A percentile compares a stretch with the other conserved stretches of the same genome.
Evolutionary conservation across 2,113 vertebrate genomes (phyloP).

Genomic region (Apeltes quadracus): DNA sequence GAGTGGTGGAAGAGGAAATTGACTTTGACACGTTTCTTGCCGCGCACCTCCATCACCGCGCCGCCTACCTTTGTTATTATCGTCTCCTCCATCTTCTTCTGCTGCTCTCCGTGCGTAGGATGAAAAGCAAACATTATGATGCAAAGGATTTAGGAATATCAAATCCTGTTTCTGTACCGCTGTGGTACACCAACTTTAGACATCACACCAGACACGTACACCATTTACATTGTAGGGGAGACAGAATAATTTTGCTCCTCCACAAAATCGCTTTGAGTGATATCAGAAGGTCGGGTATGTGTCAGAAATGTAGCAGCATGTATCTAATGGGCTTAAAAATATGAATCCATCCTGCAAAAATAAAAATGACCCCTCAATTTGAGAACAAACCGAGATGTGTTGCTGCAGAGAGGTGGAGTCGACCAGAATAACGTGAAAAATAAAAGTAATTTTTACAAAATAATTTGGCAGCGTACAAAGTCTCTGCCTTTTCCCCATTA

Average conservation of each 20-base stretch:
- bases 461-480: not conserved
- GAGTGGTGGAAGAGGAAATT: slow-evolving; percentile 49
- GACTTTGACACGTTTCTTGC: slow-evolving; percentile 33
- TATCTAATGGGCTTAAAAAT: not conserved
- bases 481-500: not conserved
- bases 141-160: not conserved
- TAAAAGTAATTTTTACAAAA: not conserved
- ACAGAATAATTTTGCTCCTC: not conserved
- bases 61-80: slow-evolving; percentile 6
- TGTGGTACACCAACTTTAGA: not conserved
- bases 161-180: not conserved
- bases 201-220: too few species aligned
- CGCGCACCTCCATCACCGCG: not conserved
- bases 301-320: not conserved
- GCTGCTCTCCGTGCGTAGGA: not conserved
- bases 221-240: not conserved
- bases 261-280: not conserved
- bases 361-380: not conserved
- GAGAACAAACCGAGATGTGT: not conserved
- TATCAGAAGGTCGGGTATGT: not conserved
- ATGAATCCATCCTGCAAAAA: not conserved
- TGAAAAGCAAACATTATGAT: not conserved
- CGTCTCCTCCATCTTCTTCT: not conserved
- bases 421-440: not conserved
- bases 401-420: not conserved